Conservation (phyloP, 1,140 invertebrate genomes). For the Drosophila prosaltans region DNA sequence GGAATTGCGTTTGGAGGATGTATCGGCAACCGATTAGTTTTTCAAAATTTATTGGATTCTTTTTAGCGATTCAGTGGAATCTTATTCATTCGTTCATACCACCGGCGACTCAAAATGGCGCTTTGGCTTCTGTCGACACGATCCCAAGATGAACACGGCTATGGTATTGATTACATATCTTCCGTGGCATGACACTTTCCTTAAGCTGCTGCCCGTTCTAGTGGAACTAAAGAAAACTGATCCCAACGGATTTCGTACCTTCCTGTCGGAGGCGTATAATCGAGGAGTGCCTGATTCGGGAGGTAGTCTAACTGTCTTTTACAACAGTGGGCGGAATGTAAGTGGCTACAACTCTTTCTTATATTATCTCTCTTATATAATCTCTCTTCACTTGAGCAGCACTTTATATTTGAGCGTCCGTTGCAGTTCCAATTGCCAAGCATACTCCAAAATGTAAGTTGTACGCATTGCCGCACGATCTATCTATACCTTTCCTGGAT, state of each 20-base stretch:
- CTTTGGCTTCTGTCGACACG: slow-evolving; percentile 97
- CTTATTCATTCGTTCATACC: slow-evolving; percentile 96
- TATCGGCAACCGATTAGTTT: neutral
- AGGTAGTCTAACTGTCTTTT: slow-evolving; percentile 85
- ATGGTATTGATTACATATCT: slow-evolving; percentile 92
- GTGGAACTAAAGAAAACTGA: slow-evolving; percentile 68
- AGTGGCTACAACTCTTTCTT: slow-evolving; percentile 61
- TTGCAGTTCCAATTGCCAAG: slow-evolving; percentile 92
- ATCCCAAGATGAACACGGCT: slow-evolving; percentile 91
- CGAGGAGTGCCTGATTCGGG: slow-evolving; percentile 86
- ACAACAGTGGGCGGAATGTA: slow-evolving; percentile 85
- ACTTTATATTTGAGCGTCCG: slow-evolving; percentile 90
- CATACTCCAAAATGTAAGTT: slow-evolving; percentile 97
- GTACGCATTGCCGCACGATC: neutral
- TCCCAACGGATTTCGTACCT: slow-evolving; percentile 83
- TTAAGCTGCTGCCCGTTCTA: slow-evolving; percentile 87
- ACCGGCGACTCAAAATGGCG: slow-evolving; percentile 97
- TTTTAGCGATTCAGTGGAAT: slow-evolving; percentile 69
- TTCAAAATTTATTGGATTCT: neutral
- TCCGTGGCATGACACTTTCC: slow-evolving; percentile 98
- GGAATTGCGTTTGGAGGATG: neutral
- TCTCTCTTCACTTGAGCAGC: slow-evolving; percentile 85
- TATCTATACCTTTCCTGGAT: neutral
- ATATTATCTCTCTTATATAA: too few relatives aligned
- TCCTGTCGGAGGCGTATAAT: slow-evolving; percentile 88